Evolutionary conservation across 2,888 invertebrate genomes (phyloP).

Genomic region (Beris chalybata): DNA sequence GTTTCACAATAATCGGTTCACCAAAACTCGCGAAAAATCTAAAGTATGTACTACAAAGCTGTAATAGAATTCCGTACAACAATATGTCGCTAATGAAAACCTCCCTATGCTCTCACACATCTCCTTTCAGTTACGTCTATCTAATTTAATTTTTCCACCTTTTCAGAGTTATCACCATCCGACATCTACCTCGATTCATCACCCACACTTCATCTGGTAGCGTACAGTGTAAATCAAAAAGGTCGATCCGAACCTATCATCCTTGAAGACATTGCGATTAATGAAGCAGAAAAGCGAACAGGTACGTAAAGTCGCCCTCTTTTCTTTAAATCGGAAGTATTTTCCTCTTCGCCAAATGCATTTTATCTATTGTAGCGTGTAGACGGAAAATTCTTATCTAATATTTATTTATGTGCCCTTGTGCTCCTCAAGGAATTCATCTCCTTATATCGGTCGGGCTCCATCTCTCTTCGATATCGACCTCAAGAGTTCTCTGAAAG

Average conservation of each 20-base stretch:
- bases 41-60: no score
- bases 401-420: constrained; percentile 28
- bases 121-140: neutral
- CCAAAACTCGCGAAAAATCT: no score
- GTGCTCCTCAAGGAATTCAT: constrained; percentile 33
- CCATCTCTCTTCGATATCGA: constrained; percentile 5
- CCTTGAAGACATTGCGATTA: constrained; percentile 82
- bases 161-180: constrained; percentile 54
- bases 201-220: constrained; percentile 73
- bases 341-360: constrained; percentile 15
- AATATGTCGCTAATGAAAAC: no score
- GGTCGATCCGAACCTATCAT: constrained; percentile 80
- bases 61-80: no score
- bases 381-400: constrained; percentile 12
- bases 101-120: no score
- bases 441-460: constrained; percentile 6
- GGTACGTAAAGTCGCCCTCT: constrained; percentile 59
- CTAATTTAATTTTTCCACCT: constrained; percentile 19
- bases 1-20: no score
- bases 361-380: constrained; percentile 20
- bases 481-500: constrained; percentile 11
- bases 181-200: constrained; percentile 56
- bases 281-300: constrained; percentile 82
- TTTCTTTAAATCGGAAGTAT: neutral
- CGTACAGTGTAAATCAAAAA: constrained; percentile 83